These are phyloP conservation scores for Alcedo atthis DNA, from an alignment of 2,797 vertebrate genomes.

Conservation along the genomic window DNA sequence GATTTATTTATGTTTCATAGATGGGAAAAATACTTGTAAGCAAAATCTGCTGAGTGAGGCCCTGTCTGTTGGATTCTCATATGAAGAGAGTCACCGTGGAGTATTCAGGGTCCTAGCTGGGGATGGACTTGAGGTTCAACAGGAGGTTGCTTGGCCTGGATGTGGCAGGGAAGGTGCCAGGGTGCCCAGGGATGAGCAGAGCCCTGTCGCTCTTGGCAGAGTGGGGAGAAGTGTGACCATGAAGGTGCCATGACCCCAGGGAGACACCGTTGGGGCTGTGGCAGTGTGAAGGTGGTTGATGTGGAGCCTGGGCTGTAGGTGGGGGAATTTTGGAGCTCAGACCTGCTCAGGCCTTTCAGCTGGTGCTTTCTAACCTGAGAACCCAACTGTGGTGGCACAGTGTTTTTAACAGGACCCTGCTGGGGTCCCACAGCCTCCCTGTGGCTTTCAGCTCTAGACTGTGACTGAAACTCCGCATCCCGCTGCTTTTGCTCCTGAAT, in stretches of 20 bases:
- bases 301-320: rapidly evolving
- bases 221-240: rapidly evolving
- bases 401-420: neutral
- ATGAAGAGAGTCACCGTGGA: neutral
- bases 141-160: neutral
- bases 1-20: neutral
- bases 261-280: rapidly evolving
- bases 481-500: rapidly evolving
- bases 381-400: neutral
- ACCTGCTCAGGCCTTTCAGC: neutral
- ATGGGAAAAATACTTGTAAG: neutral
- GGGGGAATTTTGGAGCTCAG: neutral
- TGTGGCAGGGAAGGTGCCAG: neutral
- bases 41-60: neutral
- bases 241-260: neutral
- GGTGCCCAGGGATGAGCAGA: neutral
- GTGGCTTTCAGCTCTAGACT: neutral
- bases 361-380: neutral
- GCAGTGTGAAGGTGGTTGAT: neutral
- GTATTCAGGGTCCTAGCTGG: rapidly evolving
- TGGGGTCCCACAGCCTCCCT: neutral
- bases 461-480: rapidly evolving
- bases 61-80: rapidly evolving
- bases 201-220: neutral
- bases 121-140: neutral